Evolutionary conservation across 2,797 vertebrate species (phyloP).

Genomic region (Danio albolineatus): DNA sequence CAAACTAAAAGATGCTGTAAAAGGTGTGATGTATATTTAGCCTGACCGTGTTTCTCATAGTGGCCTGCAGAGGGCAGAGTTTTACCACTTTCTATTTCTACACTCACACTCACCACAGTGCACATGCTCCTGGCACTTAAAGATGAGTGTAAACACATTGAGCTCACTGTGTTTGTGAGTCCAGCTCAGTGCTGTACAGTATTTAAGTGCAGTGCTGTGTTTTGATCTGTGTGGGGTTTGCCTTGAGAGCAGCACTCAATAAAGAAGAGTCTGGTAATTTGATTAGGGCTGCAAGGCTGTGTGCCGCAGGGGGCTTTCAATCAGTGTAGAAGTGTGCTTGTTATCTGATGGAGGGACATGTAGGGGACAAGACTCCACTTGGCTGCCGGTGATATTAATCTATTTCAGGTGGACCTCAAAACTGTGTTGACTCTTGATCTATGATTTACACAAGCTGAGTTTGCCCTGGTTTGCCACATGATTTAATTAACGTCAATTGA

Average conservation of each 20-base stretch:
- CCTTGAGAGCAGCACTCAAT: conserved; percentile 32
- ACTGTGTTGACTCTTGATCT: conserved; percentile 49
- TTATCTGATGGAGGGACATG: conserved; percentile 34
- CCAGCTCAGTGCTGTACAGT: neutral
- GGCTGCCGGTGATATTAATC: conserved; percentile 46
- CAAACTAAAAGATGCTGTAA: too few relatives aligned
- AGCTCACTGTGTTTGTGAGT: neutral
- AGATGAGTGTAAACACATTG: conserved; percentile 22
- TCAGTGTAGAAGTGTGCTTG: conserved; percentile 26
- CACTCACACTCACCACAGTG: neutral
- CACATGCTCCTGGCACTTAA: neutral
- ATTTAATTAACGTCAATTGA: conserved; percentile 79
- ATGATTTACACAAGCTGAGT: conserved; percentile 64
- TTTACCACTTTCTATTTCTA: conserved; percentile 63
- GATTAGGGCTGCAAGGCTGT: conserved; percentile 38
- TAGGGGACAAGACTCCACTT: conserved; percentile 18
- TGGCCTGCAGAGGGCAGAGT: conserved; percentile 80
- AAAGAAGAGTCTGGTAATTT: conserved; percentile 35
- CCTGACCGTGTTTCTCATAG: conserved; percentile 14
- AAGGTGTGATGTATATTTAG: too few relatives aligned
- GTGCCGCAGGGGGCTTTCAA: conserved; percentile 38
- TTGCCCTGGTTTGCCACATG: conserved; percentile 69
- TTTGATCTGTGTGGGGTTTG: conserved; percentile 26
- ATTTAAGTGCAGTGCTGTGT: neutral
- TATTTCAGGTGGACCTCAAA: conserved; percentile 52